Percentiles rank a stretch among this genome's conserved stretches.
Conservation (phyloP, 2,888 invertebrate genomes). For the Candidula unifasciata region DNA sequence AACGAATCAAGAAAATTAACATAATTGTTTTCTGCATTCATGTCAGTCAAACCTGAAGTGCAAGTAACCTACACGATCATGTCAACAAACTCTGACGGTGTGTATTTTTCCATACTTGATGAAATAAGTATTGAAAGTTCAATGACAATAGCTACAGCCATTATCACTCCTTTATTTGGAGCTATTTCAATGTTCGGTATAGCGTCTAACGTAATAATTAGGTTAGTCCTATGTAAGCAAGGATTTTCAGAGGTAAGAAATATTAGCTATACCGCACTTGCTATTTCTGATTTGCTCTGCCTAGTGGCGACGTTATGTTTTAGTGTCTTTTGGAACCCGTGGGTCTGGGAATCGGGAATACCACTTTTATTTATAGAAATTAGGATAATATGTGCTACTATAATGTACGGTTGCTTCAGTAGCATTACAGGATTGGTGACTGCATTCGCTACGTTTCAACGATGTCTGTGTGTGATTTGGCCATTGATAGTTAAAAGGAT, state of each 20-base stretch:
- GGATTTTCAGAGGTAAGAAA: background rate
- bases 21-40: no score
- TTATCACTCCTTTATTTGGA: background rate
- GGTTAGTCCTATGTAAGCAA: background rate
- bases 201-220: background rate
- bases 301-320: background rate
- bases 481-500: background rate
- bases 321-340: background rate
- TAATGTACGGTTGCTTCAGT: background rate
- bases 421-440: background rate
- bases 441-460: background rate
- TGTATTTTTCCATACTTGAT: no score
- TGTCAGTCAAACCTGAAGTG: no score
- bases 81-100: no score
- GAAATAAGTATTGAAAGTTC: no score
- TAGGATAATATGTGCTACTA: background rate
- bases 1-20: no score
- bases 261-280: background rate
- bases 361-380: background rate
- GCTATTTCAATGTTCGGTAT: background rate
- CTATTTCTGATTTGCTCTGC: background rate
- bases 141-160: no score
- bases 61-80: no score
- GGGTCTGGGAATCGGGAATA: background rate
- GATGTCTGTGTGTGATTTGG: background rate